phyloP scores from a whole-genome alignment of 2,888 invertebrate species.

The Lithophane ornitopus region DNA sequence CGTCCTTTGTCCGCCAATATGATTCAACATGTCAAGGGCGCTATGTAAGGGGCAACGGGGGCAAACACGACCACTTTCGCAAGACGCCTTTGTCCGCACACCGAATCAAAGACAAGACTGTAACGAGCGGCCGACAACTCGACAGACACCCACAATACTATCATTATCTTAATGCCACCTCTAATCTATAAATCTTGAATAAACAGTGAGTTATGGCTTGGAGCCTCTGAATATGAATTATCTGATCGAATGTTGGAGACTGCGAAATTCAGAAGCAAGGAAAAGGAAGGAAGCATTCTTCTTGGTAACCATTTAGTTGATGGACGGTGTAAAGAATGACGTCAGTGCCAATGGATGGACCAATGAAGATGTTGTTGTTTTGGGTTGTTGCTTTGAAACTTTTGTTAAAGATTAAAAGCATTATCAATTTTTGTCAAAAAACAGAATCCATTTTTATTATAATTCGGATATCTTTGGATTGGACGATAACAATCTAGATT shows the following conservation, averaged over 20 bases:
- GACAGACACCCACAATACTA: constrained; percentile 65
- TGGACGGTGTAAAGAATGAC: not conserved
- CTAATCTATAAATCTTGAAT: constrained; percentile 72
- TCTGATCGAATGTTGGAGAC: constrained; percentile 29
- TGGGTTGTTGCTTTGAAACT: not conserved
- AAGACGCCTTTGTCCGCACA: constrained; percentile 72
- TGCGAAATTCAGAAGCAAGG: constrained; percentile 14
- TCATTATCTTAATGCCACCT: constrained; percentile 71
- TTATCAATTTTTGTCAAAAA: not conserved
- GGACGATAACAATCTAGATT: not conserved
- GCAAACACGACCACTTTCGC: constrained; percentile 75
- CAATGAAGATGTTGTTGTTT: too few relatives aligned
- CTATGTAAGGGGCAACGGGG: constrained; percentile 61
- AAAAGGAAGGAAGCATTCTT: constrained; percentile 8
- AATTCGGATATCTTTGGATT: not conserved
- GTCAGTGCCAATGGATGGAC: not conserved
- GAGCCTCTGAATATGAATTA: constrained; percentile 65
- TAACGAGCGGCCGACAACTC: constrained; percentile 57
- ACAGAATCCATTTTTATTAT: not conserved
- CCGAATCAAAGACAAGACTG: constrained; percentile 61
- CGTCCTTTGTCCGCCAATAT: constrained; percentile 66
- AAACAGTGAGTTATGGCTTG: constrained; percentile 71
- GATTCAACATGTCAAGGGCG: constrained; percentile 78
- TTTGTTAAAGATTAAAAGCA: not conserved
- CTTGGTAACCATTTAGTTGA: constrained; percentile 5